phyloP scores from a whole-genome alignment of 2,113 vertebrate genomes.

The Salvelinus fontinalis region DNA sequence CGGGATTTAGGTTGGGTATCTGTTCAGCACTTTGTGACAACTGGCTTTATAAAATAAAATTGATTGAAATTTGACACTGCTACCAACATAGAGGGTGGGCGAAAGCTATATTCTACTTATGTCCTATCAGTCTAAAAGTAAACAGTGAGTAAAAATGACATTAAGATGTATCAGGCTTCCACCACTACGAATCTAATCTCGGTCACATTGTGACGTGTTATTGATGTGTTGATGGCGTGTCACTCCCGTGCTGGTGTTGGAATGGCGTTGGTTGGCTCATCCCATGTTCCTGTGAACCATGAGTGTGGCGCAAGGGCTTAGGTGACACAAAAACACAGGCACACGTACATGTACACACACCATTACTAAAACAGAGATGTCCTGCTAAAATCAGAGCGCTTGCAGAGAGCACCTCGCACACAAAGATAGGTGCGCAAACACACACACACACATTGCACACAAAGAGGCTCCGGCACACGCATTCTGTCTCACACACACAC shows the following conservation, averaged over 20 bases:
- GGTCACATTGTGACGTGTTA: slow-evolving; percentile 40
- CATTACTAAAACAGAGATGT: neutral
- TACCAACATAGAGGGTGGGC: no score
- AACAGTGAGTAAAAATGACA: no score
- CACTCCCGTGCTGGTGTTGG: slow-evolving; percentile 56
- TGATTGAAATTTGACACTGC: no score
- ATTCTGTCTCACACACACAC: no score
- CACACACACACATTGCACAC: slow-evolving; percentile 24
- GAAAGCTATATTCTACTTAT: no score
- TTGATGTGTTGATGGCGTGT: slow-evolving; percentile 61
- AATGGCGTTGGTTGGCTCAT: slow-evolving; percentile 35
- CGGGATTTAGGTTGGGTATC: no score
- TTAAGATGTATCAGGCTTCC: neutral
- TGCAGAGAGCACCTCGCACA: neutral
- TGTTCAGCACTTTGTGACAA: no score
- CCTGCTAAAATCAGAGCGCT: neutral
- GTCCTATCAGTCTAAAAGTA: no score
- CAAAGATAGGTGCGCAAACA: slow-evolving; percentile 4
- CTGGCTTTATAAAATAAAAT: no score
- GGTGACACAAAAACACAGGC: slow-evolving; percentile 29
- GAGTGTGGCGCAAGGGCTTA: slow-evolving; percentile 39
- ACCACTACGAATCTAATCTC: neutral
- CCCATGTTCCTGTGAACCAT: slow-evolving; percentile 59
- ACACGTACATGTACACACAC: slow-evolving; percentile 19
- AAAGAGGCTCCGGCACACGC: neutral